A percentile compares a stretch with the other conserved stretches of the same genome.
Conservation (phyloP, 2,888 invertebrate species). For the Glaucopsyche alexis region DNA sequence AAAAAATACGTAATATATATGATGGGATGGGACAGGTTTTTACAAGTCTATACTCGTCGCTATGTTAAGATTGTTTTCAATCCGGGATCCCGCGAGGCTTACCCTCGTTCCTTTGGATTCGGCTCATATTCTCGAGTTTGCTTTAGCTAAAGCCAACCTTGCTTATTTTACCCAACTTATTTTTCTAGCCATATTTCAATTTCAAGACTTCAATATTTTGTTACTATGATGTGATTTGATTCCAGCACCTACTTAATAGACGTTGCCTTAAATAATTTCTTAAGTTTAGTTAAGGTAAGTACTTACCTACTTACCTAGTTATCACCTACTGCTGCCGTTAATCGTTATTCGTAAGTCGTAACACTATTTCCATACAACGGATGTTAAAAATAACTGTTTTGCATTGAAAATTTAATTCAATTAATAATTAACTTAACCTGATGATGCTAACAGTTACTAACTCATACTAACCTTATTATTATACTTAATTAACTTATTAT, state of each 20-base stretch:
- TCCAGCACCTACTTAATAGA: too few species aligned
- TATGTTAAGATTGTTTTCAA: constrained; percentile 17
- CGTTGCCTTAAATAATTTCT: too few species aligned
- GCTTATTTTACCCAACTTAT: neutral
- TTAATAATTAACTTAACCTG: too few species aligned
- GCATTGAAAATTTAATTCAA: too few species aligned
- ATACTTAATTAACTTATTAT: too few species aligned
- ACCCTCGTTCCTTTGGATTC: constrained; percentile 13
- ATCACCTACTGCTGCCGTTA: too few species aligned
- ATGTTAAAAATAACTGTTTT: too few species aligned
- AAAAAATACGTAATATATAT: neutral
- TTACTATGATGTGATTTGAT: neutral
- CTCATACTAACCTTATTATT: too few species aligned
- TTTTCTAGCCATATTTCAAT: neutral
- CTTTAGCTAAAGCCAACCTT: neutral
- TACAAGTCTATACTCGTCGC: neutral
- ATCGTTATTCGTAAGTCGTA: too few species aligned
- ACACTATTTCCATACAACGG: too few species aligned
- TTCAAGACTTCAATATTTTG: neutral
- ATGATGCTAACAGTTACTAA: neutral
- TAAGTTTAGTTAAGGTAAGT: neutral
- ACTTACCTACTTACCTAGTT: too few species aligned
- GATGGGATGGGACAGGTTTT: neutral
- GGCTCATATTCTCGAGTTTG: constrained; percentile 12
- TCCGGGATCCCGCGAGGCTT: constrained; percentile 8